A percentile compares a stretch with the other conserved stretches of the same genome.
phyloP scores from a whole-genome alignment of 2,888 invertebrate species.

The Drosophila mimica region DNA sequence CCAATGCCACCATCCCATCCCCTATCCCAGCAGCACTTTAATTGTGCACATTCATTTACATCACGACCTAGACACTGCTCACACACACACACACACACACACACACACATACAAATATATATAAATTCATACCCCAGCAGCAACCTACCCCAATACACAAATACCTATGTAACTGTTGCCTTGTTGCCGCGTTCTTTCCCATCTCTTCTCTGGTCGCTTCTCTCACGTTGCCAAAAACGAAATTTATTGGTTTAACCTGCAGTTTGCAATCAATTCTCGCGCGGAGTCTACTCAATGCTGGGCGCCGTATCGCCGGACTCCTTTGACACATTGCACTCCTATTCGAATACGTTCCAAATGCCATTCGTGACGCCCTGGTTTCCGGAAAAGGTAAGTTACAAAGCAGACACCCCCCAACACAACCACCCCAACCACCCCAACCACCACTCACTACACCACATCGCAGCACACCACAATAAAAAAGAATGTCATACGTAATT shows the following conservation, averaged over 20 bases:
- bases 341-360: conserved; percentile 97
- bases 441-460: background rate
- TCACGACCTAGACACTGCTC: conserved; percentile 68
- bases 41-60: conserved; percentile 71
- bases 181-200: conserved; percentile 14
- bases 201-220: conserved; percentile 12
- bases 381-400: conserved; percentile 91
- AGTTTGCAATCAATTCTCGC: conserved; percentile 96
- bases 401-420: background rate
- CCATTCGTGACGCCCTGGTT: conserved; percentile 97
- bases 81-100: conserved; percentile 2
- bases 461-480: conserved; percentile 12
- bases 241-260: conserved; percentile 82
- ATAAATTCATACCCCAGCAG: conserved; percentile 6
- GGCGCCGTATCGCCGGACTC: conserved; percentile 96
- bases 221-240: conserved; percentile 22
- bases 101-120: background rate
- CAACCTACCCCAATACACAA: conserved; percentile 13
- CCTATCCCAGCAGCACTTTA: conserved; percentile 51
- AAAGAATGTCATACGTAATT: conserved; percentile 64
- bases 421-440: background rate
- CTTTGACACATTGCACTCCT: conserved; percentile 96
- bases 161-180: conserved; percentile 36
- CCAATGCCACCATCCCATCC: background rate
- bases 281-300: conserved; percentile 95